Conservation (phyloP, 2,113 vertebrate genomes). For the Bolborhynchus lineola region DNA sequence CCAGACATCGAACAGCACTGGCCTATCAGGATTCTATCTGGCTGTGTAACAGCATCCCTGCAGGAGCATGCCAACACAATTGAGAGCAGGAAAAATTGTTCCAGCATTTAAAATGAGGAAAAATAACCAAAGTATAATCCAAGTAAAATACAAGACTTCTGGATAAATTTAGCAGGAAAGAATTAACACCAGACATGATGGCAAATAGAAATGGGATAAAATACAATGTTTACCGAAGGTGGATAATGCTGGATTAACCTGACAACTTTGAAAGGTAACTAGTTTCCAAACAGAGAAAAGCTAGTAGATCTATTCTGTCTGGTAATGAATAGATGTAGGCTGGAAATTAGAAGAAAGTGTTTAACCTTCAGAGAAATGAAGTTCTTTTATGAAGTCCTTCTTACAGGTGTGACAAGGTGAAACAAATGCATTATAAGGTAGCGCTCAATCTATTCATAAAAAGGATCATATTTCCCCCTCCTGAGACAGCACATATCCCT, state of each 20-base stretch:
- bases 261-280: neutral
- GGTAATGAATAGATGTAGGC: neutral
- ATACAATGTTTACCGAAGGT: neutral
- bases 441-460: neutral
- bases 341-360: neutral
- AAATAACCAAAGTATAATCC: neutral
- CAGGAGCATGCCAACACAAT: neutral
- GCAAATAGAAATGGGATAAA: neutral
- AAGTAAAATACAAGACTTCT: neutral
- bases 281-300: neutral
- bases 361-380: neutral
- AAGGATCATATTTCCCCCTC: neutral
- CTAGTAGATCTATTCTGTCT: neutral
- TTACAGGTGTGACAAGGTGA: neutral
- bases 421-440: neutral
- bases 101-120: neutral
- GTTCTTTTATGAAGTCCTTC: neutral
- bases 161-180: neutral
- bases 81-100: neutral
- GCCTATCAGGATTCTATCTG: neutral
- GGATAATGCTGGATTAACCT: neutral
- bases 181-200: neutral
- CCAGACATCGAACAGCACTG: neutral
- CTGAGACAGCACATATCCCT: neutral
- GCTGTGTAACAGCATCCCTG: neutral